These are phyloP conservation scores for Clusia tigrina DNA, from an alignment of 2,888 invertebrate species.

Conservation along the genomic window DNA sequence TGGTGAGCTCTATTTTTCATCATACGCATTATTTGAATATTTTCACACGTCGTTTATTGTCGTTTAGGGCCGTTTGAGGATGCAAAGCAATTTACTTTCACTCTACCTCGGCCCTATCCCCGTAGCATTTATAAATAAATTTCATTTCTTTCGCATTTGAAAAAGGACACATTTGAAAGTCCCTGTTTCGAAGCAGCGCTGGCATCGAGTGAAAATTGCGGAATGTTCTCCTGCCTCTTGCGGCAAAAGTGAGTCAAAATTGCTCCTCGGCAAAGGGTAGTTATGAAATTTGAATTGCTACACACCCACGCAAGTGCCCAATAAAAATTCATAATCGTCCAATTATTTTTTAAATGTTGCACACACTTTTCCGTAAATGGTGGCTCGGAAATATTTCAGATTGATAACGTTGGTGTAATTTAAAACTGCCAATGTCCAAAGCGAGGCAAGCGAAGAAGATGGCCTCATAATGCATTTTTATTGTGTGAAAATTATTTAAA, in stretches of 20 bases:
- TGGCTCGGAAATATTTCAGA: too few relatives aligned
- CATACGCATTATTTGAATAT: background rate
- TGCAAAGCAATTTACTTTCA: background rate
- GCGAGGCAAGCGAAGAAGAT: background rate
- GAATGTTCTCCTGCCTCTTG: background rate
- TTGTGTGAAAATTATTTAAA: background rate
- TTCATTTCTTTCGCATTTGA: background rate
- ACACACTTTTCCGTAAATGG: too few relatives aligned
- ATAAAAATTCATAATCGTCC: slow-evolving; percentile 43
- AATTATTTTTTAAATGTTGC: slow-evolving; percentile 38
- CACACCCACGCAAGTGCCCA: slow-evolving; percentile 36
- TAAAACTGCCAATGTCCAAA: background rate
- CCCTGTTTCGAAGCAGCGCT: background rate
- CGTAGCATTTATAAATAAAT: background rate
- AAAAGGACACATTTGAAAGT: background rate
- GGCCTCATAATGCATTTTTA: background rate
- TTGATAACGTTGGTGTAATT: background rate
- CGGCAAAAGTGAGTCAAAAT: background rate
- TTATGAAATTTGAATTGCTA: slow-evolving; percentile 28
- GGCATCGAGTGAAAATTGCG: background rate
- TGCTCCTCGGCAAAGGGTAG: background rate
- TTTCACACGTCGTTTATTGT: background rate
- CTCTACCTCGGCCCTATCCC: background rate
- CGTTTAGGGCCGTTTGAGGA: background rate
- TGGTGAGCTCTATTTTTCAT: background rate